Evolutionary conservation across 2,888 invertebrate genomes (phyloP), one percentile per base, ranked within the genome.

Genomic region (Willowsia nigromaculata): DNA sequence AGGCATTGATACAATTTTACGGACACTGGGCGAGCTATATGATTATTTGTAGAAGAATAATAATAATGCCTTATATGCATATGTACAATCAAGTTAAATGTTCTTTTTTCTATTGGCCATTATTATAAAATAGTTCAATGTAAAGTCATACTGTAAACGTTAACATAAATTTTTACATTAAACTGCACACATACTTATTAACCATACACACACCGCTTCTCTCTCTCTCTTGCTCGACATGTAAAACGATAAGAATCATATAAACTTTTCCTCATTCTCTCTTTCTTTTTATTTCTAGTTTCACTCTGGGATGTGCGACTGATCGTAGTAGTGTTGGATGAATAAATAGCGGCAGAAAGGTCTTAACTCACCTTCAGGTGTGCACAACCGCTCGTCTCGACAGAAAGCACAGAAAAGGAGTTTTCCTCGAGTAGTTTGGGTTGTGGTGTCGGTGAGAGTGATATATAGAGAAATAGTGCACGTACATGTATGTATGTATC

Each of bases 301-400:
- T 47, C 25, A n/a, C n/a, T n/a, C n/a, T n/a, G n/a, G n/a, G n/a
- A n/a, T n/a, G n/a, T n/a, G n/a, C n/a, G n/a, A n/a, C n/a, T n/a
- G n/a, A n/a, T n/a, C n/a, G n/a, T 47, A 25, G 25, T 30, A 74
- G 76, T 81, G 59, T 74, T 74, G 43, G 68, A 13, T 53, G 56
- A 50, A 88, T 88, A 88, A 88, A 88, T 82, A 88, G 87, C 87
- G 87, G 87, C 82, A 53, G 82, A 71, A 53, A 22, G 65, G 56
- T 33, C 81, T 81, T 71, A 74, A 88, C 87, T 82, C 87, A 47
- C 81, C 71, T 88, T 88, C 82, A 88, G 87, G 87, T 88, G 87
- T 88, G 87, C 87, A 82, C 80, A 81, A 82, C 30, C 82, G 78
- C 71, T 87, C 87, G 81, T 71, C 68, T 81, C 65, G 86, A 86